phyloP scores from a whole-genome alignment of 2,888 invertebrate species.

The Drosophila merina region DNA sequence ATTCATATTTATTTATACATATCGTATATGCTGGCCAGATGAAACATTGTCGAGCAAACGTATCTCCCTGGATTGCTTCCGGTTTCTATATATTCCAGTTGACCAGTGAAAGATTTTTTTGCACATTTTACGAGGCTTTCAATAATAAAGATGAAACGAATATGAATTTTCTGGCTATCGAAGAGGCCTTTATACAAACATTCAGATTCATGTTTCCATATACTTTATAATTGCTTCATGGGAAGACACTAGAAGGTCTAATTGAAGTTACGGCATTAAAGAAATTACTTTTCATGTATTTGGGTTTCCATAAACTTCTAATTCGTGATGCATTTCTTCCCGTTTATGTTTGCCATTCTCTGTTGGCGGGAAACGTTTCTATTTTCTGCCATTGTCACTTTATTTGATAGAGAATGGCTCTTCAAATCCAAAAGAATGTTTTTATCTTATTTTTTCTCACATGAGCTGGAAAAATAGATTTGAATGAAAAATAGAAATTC shows the following conservation, averaged over 20 bases:
- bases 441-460: conserved; percentile 50
- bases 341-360: conserved; percentile 20
- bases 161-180: not conserved
- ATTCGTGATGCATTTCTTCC: conserved; percentile 7
- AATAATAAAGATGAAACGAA: conserved; percentile 23
- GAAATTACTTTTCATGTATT: conserved; percentile 39
- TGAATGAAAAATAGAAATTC: conserved; percentile 38
- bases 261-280: not conserved
- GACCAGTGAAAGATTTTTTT: conserved; percentile 5
- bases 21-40: conserved; percentile 14
- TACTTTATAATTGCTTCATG: not conserved
- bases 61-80: conserved; percentile 47
- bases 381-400: conserved; percentile 26
- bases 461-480: conserved; percentile 47
- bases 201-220: not conserved
- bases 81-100: conserved; percentile 3
- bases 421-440: conserved; percentile 16
- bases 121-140: conserved; percentile 10
- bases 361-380: conserved; percentile 47
- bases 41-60: conserved; percentile 52
- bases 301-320: not conserved
- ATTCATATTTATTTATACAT: conserved; percentile 25
- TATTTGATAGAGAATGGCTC: conserved; percentile 19
- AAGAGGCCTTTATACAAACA: conserved; percentile 1
- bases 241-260: not conserved